These are phyloP conservation scores for Saturnia japonica DNA, from an alignment of 2,888 invertebrate species.

Conservation along the genomic window DNA sequence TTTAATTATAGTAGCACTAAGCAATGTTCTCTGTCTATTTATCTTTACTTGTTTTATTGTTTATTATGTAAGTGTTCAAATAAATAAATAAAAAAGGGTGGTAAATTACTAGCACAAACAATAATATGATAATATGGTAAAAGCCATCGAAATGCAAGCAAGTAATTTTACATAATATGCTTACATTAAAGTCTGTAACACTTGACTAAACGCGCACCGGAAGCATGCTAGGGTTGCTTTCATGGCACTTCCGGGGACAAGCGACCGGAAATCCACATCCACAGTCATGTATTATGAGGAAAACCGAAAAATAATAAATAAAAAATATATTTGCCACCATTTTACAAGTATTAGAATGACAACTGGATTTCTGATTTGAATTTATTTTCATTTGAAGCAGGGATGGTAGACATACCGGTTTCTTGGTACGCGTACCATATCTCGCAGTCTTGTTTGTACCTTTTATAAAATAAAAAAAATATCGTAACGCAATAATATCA, in stretches of 20 bases:
- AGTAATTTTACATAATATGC: background rate
- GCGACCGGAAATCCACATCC: constrained; percentile 29
- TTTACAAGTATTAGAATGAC: constrained; percentile 3
- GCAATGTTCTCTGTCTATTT: no score
- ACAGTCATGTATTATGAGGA: constrained; percentile 21
- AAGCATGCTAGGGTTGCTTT: constrained; percentile 26
- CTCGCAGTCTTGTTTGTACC: no score
- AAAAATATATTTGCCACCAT: constrained; percentile 23
- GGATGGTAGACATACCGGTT: no score
- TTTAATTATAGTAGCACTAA: no score
- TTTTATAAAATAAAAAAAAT: no score
- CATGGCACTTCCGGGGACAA: constrained; percentile 29
- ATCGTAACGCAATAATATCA: no score
- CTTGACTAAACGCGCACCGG: constrained; percentile 13
- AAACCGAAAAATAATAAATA: constrained; percentile 35
- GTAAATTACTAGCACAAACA: background rate
- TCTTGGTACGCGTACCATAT: no score
- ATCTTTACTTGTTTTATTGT: no score
- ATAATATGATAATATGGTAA: background rate
- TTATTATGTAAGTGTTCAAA: no score
- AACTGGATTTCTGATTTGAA: no score
- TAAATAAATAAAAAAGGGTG: no score
- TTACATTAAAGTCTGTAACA: background rate
- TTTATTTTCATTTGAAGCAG: background rate
- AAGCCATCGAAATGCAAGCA: background rate